phyloP scores from a whole-genome alignment of 1,140 invertebrate species.

The Belonocnema kinseyi region DNA sequence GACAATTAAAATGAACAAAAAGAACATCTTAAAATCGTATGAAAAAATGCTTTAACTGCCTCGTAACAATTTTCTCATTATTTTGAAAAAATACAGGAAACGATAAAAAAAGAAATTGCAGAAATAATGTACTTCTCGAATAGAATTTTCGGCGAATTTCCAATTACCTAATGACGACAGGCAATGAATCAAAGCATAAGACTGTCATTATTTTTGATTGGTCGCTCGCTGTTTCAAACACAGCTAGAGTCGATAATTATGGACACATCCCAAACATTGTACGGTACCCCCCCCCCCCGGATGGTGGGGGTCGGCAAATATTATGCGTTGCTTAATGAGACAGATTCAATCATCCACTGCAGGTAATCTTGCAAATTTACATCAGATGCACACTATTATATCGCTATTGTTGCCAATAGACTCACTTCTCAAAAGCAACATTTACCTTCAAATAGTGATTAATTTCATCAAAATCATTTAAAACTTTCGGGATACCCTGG shows the following conservation, averaged over 20 bases:
- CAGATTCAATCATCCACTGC: slow-evolving; percentile 68
- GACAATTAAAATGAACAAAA: too few species aligned
- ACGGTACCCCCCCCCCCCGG: slow-evolving; percentile 48
- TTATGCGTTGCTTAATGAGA: slow-evolving; percentile 66
- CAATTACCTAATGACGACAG: background rate
- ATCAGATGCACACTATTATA: slow-evolving; percentile 40
- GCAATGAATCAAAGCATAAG: slow-evolving; percentile 11
- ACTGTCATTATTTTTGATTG: slow-evolving; percentile 65
- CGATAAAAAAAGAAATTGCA: too few species aligned
- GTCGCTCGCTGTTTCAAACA: slow-evolving; percentile 58
- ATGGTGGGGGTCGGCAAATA: slow-evolving; percentile 57
- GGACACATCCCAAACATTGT: slow-evolving; percentile 66
- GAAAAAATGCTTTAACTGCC: too few species aligned
- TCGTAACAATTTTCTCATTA: too few species aligned
- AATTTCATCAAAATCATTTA: background rate
- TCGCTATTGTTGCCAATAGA: too few species aligned
- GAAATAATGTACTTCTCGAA: too few species aligned
- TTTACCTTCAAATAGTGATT: slow-evolving; percentile 26
- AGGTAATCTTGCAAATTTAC: slow-evolving; percentile 69
- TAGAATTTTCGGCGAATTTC: background rate
- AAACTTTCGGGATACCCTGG: too few species aligned
- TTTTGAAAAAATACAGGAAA: too few species aligned
- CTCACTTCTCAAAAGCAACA: background rate
- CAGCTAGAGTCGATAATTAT: slow-evolving; percentile 67
- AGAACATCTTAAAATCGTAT: too few species aligned